Percentiles rank a stretch among this genome's conserved stretches.
Evolutionary conservation across 2,888 invertebrate species (phyloP).

Genomic region (Microplitis deprimator): DNA sequence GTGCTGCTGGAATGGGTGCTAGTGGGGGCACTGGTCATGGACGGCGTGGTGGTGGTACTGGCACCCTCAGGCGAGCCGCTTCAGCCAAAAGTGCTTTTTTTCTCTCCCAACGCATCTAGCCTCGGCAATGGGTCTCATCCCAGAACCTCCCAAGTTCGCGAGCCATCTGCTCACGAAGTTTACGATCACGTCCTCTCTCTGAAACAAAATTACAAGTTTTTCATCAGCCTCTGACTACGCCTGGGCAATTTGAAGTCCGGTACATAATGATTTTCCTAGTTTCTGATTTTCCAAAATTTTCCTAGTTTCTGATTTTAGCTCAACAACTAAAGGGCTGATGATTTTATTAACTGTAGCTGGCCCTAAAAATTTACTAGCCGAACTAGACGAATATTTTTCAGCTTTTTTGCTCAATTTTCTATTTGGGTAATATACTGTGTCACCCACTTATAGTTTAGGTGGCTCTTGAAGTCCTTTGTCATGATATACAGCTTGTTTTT

Average conservation of each 20-base stretch:
- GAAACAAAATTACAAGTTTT: too few species aligned
- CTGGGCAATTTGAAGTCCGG: not conserved
- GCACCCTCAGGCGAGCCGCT: too few species aligned
- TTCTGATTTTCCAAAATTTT: not conserved
- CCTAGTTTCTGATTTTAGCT: not conserved
- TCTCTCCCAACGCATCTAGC: too few species aligned
- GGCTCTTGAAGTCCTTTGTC: not conserved
- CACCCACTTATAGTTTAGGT: not conserved
- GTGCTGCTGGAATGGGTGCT: too few species aligned
- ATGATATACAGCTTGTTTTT: constrained; percentile 22
- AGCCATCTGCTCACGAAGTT: too few species aligned
- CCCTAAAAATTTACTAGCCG: not conserved
- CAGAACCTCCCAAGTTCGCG: too few species aligned
- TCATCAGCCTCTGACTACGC: not conserved
- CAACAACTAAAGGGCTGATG: not conserved
- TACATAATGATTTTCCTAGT: not conserved
- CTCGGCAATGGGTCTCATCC: too few species aligned
- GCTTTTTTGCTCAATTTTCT: not conserved
- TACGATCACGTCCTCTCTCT: too few species aligned
- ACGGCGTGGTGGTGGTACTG: too few species aligned
- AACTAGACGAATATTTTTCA: not conserved
- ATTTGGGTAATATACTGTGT: not conserved
- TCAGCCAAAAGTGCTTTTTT: too few species aligned
- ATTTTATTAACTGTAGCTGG: not conserved
- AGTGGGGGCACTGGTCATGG: too few species aligned